Evolutionary conservation across 2,113 vertebrate species (phyloP), one percentile per base, ranked within the genome.

Genomic region (Odocoileus hemionus): DNA sequence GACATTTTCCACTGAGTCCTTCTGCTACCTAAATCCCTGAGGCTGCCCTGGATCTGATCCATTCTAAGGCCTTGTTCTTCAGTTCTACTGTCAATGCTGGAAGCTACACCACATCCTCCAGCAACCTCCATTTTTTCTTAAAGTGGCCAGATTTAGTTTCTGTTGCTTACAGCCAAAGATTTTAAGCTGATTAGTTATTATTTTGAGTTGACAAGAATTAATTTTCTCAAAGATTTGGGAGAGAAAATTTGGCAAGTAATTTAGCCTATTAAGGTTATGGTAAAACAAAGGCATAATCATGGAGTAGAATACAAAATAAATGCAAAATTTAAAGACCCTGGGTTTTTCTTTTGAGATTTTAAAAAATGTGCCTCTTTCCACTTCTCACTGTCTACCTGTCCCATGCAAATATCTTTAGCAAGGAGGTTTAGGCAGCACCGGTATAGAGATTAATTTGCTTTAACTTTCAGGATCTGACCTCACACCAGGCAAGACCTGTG

Each of bases 301-400:
- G 43, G 26, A 78, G 28, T 33, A 61, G 26, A 57, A 79, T 26
- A 50, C 3, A 90, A 96, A 94, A 39, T 94, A 80, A 45, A 94
- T 14, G 25, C 84, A 83, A 55, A 94, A 86, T 70, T 79, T 95
- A 87, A 95, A 83, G 15, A 76, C 52, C 60, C 0, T 88, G 50
- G 14, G 67, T n/a, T 94, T 47, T 55, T 85, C 11, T 89, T 92
- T 90, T 58, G n/a, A 97, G 52, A 89, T 64, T 76, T 76, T 96
- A 47, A n/a, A 95, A 95, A 39, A 78, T 21, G 45, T 5, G 33
- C 17, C 94, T 91, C 43, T 13, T 80, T 30, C 54, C 57, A 90
- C 43, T 82, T 86, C 33, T 78, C 58, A 52, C 4, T 57, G 21
- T 50, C 8, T 60, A 30, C 11, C 10, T 39, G 12, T 60, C 28